Evolutionary conservation across 2,888 invertebrate species (phyloP).

Genomic region (Tuta absoluta): DNA sequence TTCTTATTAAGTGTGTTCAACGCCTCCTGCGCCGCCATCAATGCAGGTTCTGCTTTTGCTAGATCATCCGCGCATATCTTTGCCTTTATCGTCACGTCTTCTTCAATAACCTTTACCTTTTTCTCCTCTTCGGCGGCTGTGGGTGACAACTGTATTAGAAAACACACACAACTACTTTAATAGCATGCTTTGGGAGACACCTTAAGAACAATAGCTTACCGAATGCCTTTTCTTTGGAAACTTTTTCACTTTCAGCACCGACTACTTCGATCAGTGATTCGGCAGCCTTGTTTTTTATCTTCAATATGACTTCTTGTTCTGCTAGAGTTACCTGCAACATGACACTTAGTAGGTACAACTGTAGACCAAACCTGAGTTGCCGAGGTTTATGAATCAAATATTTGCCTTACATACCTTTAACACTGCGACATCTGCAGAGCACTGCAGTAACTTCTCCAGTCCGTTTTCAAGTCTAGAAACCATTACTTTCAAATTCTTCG

Average conservation of each 20-base stretch:
- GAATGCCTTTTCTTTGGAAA: constrained; percentile 91
- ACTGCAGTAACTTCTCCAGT: constrained; percentile 91
- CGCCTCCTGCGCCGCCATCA: constrained; percentile 94
- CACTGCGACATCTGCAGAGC: constrained; percentile 92
- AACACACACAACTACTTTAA: neutral
- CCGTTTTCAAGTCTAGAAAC: constrained; percentile 92
- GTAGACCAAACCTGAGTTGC: neutral
- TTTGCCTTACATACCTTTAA: constrained; percentile 83
- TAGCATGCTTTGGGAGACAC: neutral
- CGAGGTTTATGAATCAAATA: neutral
- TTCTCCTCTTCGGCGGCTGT: constrained; percentile 91
- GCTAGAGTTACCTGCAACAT: constrained; percentile 74
- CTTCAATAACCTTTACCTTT: constrained; percentile 94
- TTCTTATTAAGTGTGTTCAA: constrained; percentile 95
- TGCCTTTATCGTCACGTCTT: constrained; percentile 91
- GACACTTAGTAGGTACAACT: too few species aligned
- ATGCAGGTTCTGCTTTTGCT: constrained; percentile 94
- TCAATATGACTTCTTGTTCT: constrained; percentile 90
- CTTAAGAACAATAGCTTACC: constrained; percentile 62
- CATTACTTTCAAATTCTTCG: constrained; percentile 85
- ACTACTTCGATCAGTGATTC: constrained; percentile 93
- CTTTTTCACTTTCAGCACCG: constrained; percentile 94
- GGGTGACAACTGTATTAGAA: neutral
- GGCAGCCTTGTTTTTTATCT: constrained; percentile 94
- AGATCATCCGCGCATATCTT: constrained; percentile 94